Evolutionary conservation across 2,888 invertebrate species (phyloP), one percentile per base, ranked within the genome.

Genomic region (Limnephilus auricula): DNA sequence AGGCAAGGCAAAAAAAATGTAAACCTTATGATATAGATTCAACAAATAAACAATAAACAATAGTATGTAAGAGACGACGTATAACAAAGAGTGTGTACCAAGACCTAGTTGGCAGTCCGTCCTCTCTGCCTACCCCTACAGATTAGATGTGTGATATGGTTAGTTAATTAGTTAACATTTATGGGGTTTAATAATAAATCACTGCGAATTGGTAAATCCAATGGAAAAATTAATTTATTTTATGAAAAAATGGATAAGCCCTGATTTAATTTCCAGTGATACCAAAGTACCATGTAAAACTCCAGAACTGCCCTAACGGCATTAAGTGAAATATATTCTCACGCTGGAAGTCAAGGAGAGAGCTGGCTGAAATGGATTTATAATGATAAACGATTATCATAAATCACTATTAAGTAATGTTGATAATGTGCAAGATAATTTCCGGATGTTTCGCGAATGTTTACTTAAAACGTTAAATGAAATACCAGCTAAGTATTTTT

Each of bases 291-390:
- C 45, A 3, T 45, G 65, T 25, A 25, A 65, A 25, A 25, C 6
- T 65, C 25, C 80, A 89, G 79, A 89, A 83, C 83, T 83, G 83
- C 83, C 65, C 89, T 89, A 89, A 89, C 89, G 80, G 89, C 83
- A 32, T 40, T 82, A n/a, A 82, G 82, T 82, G 50, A 31, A 80
- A 82, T 89, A 82, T 89, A 65, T 89, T 80, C 89, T 37, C 82
- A 89, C 34, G 82, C 82, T 25, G 32, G 82, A 32, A 82, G 25
- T 82, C 82, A 37, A 82, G 82, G 34, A 37, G 37, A 34, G 82
- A 82, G 34, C 10, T 82, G 82, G 32, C 34, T 25, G 82, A 32
- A 37, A 34, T 82, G 82, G 34, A 37, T 82, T 82, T 82, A 82
- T 82, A 82, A 32, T 82, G 65, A 65, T 65, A 65, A 65, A 65